Evolutionary conservation across 2,888 invertebrate species (phyloP).

Genomic region (Graphium colonna): DNA sequence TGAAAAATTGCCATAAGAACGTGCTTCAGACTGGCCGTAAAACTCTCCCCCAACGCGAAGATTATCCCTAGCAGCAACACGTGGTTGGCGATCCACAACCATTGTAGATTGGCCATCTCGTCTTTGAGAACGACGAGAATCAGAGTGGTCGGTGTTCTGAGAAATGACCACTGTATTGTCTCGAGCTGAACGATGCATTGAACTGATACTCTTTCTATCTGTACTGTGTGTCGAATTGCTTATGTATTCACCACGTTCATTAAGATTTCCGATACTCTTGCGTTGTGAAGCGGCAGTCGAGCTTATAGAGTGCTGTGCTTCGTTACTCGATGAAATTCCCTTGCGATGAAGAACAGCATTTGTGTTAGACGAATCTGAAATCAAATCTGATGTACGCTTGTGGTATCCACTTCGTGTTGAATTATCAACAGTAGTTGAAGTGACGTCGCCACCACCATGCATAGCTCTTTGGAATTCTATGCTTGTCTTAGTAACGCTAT

Average conservation of each 20-base stretch:
- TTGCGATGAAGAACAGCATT: conserved; percentile 90
- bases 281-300: conserved; percentile 89
- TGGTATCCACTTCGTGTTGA: conserved; percentile 75
- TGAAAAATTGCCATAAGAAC: conserved; percentile 84
- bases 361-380: conserved; percentile 85
- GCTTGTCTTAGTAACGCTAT: conserved; percentile 72
- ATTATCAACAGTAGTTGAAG: conserved; percentile 41
- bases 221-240: conserved; percentile 83
- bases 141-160: conserved; percentile 71
- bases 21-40: conserved; percentile 86
- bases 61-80: conserved; percentile 82
- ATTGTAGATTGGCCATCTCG: conserved; percentile 78
- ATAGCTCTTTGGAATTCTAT: conserved; percentile 78
- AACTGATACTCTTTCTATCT: conserved; percentile 88
- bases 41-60: conserved; percentile 86
- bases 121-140: conserved; percentile 57
- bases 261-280: conserved; percentile 89
- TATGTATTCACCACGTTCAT: conserved; percentile 85
- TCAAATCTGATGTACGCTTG: conserved; percentile 87
- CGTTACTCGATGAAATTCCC: conserved; percentile 83
- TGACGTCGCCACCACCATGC: conserved; percentile 52
- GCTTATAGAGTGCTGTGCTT: conserved; percentile 85
- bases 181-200: conserved; percentile 85
- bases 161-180: conserved; percentile 73
- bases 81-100: conserved; percentile 81